Evolutionary conservation across 2,888 invertebrate species (phyloP), one percentile per base, ranked within the genome.

Genomic region (Dynastes tityus): DNA sequence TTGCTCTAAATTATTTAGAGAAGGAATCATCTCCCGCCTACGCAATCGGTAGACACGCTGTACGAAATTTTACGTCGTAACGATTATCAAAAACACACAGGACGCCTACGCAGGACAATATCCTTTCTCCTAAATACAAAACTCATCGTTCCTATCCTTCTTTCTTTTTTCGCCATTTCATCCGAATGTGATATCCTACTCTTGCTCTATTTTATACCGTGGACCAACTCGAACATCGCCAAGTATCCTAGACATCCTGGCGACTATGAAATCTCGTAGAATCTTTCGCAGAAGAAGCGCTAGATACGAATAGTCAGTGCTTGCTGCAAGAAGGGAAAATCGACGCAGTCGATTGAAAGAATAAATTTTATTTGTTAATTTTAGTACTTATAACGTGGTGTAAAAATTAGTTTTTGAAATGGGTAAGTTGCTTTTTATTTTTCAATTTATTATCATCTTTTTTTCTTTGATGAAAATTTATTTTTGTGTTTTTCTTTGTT

Each of bases 191-290:
- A 45, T 9, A 45, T 45, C 45, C 45, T 27, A 51, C 27, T 68
- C 49, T 6, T 29, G 22, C 49, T 51, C 49, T 27, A 22, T 45
- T 63, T 40, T 74, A 74, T 61, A 8, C 27, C 45, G 40, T 73
- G 73, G 73, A 73, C 73, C 73, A 61, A 40, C 27, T 73, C 58
- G 58, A 58, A 55, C 29, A 58, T 73, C 73, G 73, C 73, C 73
- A 73, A 58, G 4, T 58, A 73, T 37, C 73, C 73, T 73, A 73
- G 73, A 73, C 73, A 58, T 73, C 16, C 16, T 11, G 73, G 73
- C 73, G 73, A 9, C 73, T 73, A 16, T 53, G 45, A 58, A 16
- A 73, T 73, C 73, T 40, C 40, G 51, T 9, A 55, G 37, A 73
- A 13, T 58, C 40, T 73, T 73, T 61, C 32, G 22, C 22, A 32